Evolutionary conservation across 2,797 vertebrate species (phyloP).

Genomic region (Oreochromis mossambicus): DNA sequence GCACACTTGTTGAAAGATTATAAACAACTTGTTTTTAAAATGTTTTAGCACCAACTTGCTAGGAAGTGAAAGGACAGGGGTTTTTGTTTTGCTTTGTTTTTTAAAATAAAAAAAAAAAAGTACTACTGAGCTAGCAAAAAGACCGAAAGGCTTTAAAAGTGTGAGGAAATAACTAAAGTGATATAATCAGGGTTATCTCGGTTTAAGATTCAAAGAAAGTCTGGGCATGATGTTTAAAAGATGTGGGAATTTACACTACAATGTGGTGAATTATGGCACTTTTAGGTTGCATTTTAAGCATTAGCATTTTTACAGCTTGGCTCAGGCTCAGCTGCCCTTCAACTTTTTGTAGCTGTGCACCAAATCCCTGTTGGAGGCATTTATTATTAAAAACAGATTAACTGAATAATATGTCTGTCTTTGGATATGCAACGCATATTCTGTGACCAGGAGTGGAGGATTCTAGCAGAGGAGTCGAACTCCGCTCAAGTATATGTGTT

Average conservation of each 20-base stretch:
- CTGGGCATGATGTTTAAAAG: not conserved
- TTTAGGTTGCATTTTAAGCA: not conserved
- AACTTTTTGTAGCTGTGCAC: not conserved
- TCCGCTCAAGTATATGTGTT: not conserved
- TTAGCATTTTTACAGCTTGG: not conserved
- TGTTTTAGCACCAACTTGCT: conserved; percentile 6
- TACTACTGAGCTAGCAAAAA: not conserved
- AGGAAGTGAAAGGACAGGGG: not conserved
- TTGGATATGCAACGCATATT: not conserved
- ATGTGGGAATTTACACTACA: not conserved
- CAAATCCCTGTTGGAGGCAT: not conserved
- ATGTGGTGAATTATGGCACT: not conserved
- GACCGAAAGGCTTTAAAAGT: not conserved
- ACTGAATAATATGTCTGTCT: not conserved
- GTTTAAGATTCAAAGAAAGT: not conserved
- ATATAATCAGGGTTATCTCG: not conserved
- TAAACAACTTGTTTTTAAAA: not conserved
- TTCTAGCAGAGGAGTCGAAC: not conserved
- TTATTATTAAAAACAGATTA: not conserved
- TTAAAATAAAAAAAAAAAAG: not conserved
- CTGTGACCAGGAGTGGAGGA: not conserved
- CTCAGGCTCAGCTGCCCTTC: not conserved
- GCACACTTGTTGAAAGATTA: not conserved
- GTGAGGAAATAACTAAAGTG: not conserved
- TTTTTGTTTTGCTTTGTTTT: not conserved